Base-by-base conservation (phyloP, 2,888 invertebrate species). In the Agonopterix arenella region DNA sequence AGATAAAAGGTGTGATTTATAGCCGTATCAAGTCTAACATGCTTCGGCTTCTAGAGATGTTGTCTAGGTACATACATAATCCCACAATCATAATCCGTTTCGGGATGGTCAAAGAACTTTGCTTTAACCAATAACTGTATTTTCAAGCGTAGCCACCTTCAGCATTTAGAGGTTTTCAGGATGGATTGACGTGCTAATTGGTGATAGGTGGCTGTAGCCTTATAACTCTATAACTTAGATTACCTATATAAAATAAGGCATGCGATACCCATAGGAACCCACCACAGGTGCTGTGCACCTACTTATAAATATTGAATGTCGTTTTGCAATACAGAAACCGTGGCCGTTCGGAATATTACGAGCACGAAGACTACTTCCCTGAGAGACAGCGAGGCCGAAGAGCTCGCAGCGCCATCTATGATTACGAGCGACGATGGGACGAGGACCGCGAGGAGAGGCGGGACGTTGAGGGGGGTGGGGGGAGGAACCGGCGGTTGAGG, bases 341-440 rank as follows among this genome's bases (percentile, higher is more conserved):
- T 4, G 84, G 81, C 8, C 68, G 80, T 11, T 84, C 84, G 0
- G 84, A 85, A 53, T 75, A 73, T 54, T 73, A 72, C 47, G 84
- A 82, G 49, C 56, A 66, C 7, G 76, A 77, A 1, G 78, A 76
- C 9, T 63, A 63, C n/a, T 59, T 61, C 0, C 45, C 56, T 1
- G 72, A 71, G 10, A 60, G 64, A 16, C 59, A 70, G n/a, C 68
- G 72, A 1, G 78, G 73, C 11, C 64, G 82, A 16, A 74, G 85
- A 28, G 85, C 86, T 1, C 73, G 74, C 50, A 84, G 86, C 52
- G 84, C 84, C 2, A 53, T 73, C 36, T 80, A 73, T 50, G 84
- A 84, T 16, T 60, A 70, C 55, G 81, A 81, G 56, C 60, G 66
- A 7, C 68, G 68, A 8, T 70, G 67, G 70, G 71, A 68, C 36